Evolutionary conservation across 1,140 invertebrate species (phyloP).

Genomic region (Aethina tumida): DNA sequence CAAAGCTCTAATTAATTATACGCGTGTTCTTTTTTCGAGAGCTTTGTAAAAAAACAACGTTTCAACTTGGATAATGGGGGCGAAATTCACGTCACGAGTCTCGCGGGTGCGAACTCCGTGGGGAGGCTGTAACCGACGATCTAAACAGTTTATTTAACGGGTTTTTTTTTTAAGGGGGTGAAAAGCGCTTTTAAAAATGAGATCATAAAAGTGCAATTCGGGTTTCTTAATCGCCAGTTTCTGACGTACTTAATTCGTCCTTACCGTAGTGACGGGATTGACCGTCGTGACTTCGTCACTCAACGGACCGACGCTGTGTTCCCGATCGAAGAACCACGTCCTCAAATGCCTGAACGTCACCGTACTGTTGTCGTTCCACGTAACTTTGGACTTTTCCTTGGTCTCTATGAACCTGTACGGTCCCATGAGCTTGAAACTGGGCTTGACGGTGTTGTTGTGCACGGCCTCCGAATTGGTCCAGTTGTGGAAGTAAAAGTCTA

Average conservation of each 20-base stretch:
- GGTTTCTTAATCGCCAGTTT: no score
- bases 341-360: conserved; percentile 67
- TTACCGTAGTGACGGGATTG: conserved; percentile 74
- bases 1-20: not conserved
- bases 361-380: conserved; percentile 52
- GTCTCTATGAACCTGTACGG: conserved; percentile 62
- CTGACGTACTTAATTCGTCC: no score
- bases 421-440: conserved; percentile 43
- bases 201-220: no score
- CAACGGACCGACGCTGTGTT: conserved; percentile 41
- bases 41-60: not conserved
- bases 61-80: not conserved
- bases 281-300: conserved; percentile 53
- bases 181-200: no score
- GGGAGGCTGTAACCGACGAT: no score
- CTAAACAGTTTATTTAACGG: no score
- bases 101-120: no score
- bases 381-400: conserved; percentile 58
- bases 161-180: no score
- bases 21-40: not conserved
- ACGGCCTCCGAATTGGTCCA: conserved; percentile 69
- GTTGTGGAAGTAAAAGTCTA: conserved; percentile 69
- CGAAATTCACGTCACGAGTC: no score
- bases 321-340: conserved; percentile 64
- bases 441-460: conserved; percentile 14